Evolutionary conservation across 2,888 invertebrate species (phyloP), one percentile per base, ranked within the genome.

Genomic region (Platerodrilus igneus): DNA sequence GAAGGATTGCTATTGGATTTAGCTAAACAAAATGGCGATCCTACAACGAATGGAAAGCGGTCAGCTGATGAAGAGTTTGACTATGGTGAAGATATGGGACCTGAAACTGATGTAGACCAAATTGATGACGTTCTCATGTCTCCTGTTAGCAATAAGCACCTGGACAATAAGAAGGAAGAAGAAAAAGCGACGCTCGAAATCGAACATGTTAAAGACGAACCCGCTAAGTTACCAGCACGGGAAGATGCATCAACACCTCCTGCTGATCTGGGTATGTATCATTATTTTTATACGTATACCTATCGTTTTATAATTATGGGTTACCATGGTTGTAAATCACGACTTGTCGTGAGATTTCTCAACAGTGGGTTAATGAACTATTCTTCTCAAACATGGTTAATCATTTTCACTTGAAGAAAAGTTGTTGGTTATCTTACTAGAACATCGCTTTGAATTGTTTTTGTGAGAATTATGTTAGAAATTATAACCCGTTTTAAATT

Each of bases 31-130:
- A 62, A 62, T 38, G 64, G 61, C 45, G 39, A 41, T 20, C 47
- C 54, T 21, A 31, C 50, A 2, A 42, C 56, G 13, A 61, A 60
- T 52, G 48, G 59, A 9, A 61, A 56, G 50, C 26, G 72, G 64
- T 25, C 42, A 1, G 46, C 46, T 40, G 67, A 71, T 13, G 71
- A 71, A 56, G 76, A 76, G 25, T 66, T 66, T 34, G 70, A 69
- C 51, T 78, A 79, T 53, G 78, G 78, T 53, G 78, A 78, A 45
- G 82, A 85, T 64, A 73, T 83, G 49, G 86, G 85, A 2, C 84
- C 84, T 1, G 86, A 86, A 69, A 84, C 83, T 1, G 81, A 84
- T 48, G 83, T 85, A 6, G 86, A 85, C 63, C 75, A 77, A 15
- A 74, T 78, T 37, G 74, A 77, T 49, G 78, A 78, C 43, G 69